phyloP scores from a whole-genome alignment of 2,797 vertebrate species.

The Protosalanx chinensis region DNA sequence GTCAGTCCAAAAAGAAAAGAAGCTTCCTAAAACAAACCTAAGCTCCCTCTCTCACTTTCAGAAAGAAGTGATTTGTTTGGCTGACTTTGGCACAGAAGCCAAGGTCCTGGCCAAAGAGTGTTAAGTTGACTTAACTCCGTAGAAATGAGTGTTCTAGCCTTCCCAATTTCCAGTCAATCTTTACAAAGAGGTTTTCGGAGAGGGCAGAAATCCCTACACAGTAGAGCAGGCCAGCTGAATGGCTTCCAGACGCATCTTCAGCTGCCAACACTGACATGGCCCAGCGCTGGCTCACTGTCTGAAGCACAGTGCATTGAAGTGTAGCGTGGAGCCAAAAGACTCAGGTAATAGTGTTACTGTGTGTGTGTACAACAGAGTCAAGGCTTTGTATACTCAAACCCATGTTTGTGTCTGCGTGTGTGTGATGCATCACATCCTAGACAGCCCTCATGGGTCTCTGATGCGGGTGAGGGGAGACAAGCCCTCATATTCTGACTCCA shows the following conservation, averaged over 20 bases:
- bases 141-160: constrained; percentile 39
- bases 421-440: not conserved
- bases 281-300: not conserved
- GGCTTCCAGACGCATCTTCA: constrained; percentile 28
- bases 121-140: constrained; percentile 27
- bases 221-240: constrained; percentile 29
- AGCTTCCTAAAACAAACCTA: not conserved
- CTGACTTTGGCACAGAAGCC: constrained; percentile 22
- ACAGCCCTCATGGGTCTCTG: constrained; percentile 4
- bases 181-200: constrained; percentile 29
- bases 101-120: constrained; percentile 23
- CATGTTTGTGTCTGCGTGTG: not conserved
- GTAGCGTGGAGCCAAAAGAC: no score
- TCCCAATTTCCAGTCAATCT: constrained; percentile 32
- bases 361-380: not conserved
- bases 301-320: not conserved
- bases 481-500: no score
- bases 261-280: not conserved
- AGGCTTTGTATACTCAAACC: not conserved
- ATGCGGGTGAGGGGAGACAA: constrained; percentile 2
- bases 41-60: constrained; percentile 5
- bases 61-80: constrained; percentile 13
- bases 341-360: no score
- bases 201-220: constrained; percentile 23
- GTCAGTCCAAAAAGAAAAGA: constrained; percentile 6